These are phyloP conservation scores for Equus quagga DNA, from an alignment of 2,113 vertebrate species.

Conservation along the genomic window DNA sequence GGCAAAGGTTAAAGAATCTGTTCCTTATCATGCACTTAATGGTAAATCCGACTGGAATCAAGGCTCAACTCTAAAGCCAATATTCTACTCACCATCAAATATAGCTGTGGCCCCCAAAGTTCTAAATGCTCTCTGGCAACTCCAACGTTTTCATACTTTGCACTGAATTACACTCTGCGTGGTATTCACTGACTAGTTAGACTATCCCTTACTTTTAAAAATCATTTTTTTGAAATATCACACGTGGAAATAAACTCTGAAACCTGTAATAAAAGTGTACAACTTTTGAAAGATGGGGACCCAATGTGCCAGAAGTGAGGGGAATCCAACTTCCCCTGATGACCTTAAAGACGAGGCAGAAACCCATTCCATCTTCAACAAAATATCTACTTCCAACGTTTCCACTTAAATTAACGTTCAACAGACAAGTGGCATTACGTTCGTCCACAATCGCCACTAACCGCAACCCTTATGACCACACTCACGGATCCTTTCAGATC, in stretches of 20 bases:
- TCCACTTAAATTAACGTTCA: neutral
- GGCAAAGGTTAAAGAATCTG: neutral
- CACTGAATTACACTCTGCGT: neutral
- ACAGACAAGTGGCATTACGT: neutral
- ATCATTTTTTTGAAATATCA: conserved; percentile 45
- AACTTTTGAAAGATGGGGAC: conserved; percentile 37
- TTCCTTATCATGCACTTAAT: neutral
- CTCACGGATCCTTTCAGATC: neutral
- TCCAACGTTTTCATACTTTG: neutral
- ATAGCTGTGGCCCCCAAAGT: conserved; percentile 11
- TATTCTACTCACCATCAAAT: neutral
- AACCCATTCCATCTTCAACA: neutral
- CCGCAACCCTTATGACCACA: neutral
- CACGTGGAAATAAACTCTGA: conserved; percentile 27
- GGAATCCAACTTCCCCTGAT: neutral
- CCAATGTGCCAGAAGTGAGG: neutral
- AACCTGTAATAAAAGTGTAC: conserved; percentile 19
- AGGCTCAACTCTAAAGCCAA: neutral
- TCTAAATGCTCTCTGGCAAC: conserved; percentile 31
- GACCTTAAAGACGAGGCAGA: conserved; percentile 23
- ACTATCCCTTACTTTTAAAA: conserved; percentile 2
- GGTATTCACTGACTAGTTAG: neutral
- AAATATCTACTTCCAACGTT: neutral
- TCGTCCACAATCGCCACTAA: neutral
- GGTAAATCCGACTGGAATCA: neutral